Evolutionary conservation across 2,888 invertebrate genomes (phyloP).

Genomic region (Priocnemis perturbator): DNA sequence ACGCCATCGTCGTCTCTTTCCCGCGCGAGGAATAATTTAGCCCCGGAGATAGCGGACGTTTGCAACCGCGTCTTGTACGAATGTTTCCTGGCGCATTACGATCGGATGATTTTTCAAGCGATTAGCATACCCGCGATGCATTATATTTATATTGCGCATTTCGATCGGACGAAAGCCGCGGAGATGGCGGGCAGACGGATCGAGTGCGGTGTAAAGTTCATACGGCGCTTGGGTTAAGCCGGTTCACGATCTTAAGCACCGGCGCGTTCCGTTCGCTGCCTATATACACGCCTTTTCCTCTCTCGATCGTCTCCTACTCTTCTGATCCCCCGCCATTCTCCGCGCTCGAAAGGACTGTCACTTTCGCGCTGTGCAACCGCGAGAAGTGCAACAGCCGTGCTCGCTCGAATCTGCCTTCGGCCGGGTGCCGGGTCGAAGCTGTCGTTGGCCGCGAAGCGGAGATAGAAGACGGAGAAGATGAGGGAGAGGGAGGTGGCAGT

Average conservation of each 20-base stretch:
- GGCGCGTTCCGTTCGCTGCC: constrained; percentile 6
- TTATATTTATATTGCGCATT: too few species aligned
- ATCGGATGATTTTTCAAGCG: too few species aligned
- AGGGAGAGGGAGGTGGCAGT: constrained; percentile 43
- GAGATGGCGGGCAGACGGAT: not conserved
- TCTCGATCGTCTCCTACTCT: constrained; percentile 3
- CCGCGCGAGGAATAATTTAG: too few species aligned
- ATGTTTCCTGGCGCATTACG: too few species aligned
- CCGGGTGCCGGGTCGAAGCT: constrained; percentile 35
- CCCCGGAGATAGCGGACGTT: too few species aligned
- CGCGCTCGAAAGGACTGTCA: constrained; percentile 38
- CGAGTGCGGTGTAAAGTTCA: too few species aligned
- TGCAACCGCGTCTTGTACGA: too few species aligned
- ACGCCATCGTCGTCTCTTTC: too few species aligned
- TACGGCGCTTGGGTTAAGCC: not conserved
- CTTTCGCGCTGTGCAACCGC: constrained; percentile 37
- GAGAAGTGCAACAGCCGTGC: constrained; percentile 27
- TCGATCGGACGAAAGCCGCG: too few species aligned
- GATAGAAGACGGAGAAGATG: constrained; percentile 6
- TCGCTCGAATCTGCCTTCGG: constrained; percentile 34
- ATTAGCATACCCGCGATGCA: too few species aligned
- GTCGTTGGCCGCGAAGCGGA: constrained; percentile 40
- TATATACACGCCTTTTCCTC: not conserved
- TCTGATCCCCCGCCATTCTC: not conserved
- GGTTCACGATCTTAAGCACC: not conserved